Evolutionary conservation across 2,888 invertebrate genomes (phyloP).

Genomic region (Drosophila formosana): DNA sequence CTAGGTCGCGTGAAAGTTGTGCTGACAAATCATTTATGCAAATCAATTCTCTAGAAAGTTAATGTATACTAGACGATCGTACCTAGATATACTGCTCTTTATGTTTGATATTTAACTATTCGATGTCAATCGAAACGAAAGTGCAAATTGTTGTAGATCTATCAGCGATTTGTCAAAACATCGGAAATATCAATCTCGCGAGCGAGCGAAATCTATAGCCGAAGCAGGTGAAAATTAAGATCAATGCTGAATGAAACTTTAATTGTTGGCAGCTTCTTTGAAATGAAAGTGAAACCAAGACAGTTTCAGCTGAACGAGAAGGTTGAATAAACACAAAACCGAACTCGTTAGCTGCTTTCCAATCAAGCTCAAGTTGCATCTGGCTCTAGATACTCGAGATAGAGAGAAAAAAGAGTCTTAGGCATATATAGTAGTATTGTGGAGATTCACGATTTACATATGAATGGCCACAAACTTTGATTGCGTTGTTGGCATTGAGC

Average conservation of each 20-base stretch:
- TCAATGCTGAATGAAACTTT: conserved; percentile 22
- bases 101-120: conserved; percentile 11
- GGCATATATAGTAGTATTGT: conserved; percentile 1
- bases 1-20: conserved; percentile 65
- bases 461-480: conserved; percentile 55
- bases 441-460: conserved; percentile 67
- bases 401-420: conserved; percentile 10
- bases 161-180: conserved; percentile 34
- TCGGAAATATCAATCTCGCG: conserved; percentile 43
- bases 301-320: conserved; percentile 26
- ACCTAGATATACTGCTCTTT: conserved; percentile 15
- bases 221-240: conserved; percentile 21
- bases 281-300: conserved; percentile 51
- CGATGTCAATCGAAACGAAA: conserved; percentile 47
- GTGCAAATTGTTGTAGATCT: conserved; percentile 41
- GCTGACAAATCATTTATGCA: conserved; percentile 62
- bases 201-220: conserved; percentile 30
- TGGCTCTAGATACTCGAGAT: conserved; percentile 17
- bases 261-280: conserved; percentile 39
- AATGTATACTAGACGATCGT: conserved; percentile 4
- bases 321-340: conserved; percentile 20
- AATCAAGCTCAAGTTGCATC: conserved; percentile 28
- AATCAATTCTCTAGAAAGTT: conserved; percentile 65
- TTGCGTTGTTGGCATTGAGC: conserved; percentile 65
- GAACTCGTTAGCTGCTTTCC: conserved; percentile 43